These are phyloP conservation scores for Dicyrtomina minuta DNA, from an alignment of 2,888 invertebrate species.

Conservation along the genomic window DNA sequence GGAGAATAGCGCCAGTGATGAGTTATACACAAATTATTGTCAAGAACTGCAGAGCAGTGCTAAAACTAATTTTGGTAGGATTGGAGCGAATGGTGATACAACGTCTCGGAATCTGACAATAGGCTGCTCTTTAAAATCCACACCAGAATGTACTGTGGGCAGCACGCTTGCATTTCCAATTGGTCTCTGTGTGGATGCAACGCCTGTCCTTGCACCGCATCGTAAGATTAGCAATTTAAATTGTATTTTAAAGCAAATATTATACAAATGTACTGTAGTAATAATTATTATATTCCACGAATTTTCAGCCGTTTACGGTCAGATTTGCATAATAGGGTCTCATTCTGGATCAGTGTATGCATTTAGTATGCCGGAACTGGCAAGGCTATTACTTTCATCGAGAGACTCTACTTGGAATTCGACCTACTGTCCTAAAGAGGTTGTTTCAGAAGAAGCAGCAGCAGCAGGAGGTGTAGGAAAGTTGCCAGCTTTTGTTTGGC, in stretches of 20 bases:
- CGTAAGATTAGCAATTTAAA: neutral
- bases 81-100: too few species aligned
- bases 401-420: neutral
- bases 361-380: slow-evolving; percentile 5
- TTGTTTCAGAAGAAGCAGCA: too few species aligned
- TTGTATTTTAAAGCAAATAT: neutral
- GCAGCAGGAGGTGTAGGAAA: slow-evolving; percentile 1
- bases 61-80: too few species aligned
- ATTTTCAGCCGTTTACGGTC: slow-evolving; percentile 6
- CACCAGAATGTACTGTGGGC: too few species aligned
- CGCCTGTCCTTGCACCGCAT: slow-evolving; percentile 8
- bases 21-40: too few species aligned
- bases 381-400: too few species aligned
- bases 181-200: slow-evolving; percentile 40
- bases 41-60: too few species aligned
- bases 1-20: too few species aligned
- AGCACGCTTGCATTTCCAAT: slow-evolving; percentile 25
- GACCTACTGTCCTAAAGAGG: neutral
- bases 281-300: neutral
- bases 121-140: too few species aligned
- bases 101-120: too few species aligned
- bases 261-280: neutral
- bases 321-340: slow-evolving; percentile 30
- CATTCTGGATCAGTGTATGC: slow-evolving; percentile 29
- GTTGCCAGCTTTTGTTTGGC: slow-evolving; percentile 24